These are phyloP conservation scores for Enteromius argenteus DNA, from an alignment of 2,797 vertebrate genomes.

Conservation along the genomic window DNA sequence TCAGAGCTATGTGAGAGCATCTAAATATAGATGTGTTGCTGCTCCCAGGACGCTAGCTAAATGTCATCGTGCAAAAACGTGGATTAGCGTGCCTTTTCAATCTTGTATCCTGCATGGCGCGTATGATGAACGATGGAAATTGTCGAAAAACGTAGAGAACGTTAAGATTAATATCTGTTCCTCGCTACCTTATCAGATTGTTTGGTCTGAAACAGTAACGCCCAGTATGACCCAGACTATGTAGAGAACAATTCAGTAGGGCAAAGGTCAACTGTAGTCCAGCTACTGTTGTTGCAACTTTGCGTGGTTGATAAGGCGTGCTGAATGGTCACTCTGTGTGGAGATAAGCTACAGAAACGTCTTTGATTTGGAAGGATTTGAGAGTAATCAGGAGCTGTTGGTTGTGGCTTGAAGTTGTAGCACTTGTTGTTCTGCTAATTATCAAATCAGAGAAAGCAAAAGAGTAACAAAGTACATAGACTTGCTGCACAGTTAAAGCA, in stretches of 20 bases:
- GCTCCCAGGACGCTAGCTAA: conserved; percentile 70
- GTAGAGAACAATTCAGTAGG: conserved; percentile 36
- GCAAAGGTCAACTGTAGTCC: conserved; percentile 55
- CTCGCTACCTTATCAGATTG: conserved; percentile 22
- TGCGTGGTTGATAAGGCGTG: background rate
- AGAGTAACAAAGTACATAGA: background rate
- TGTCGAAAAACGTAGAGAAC: background rate
- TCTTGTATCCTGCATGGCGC: background rate
- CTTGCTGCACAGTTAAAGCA: background rate
- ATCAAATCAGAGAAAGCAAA: background rate
- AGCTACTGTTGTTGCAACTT: conserved; percentile 39
- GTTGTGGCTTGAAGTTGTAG: background rate
- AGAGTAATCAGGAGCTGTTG: background rate
- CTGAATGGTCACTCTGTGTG: background rate
- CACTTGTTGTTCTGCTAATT: background rate
- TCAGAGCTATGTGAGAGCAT: conserved; percentile 77
- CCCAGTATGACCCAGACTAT: conserved; percentile 28
- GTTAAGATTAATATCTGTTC: conserved; percentile 17
- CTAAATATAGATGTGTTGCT: conserved; percentile 78
- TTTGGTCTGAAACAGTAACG: conserved; percentile 9
- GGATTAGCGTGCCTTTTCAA: background rate
- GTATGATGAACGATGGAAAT: background rate
- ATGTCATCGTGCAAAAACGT: conserved; percentile 64
- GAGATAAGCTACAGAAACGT: conserved; percentile 3
- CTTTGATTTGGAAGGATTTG: background rate